Conservation (phyloP, 2,113 vertebrate genomes). For the Cardinalis cardinalis region DNA sequence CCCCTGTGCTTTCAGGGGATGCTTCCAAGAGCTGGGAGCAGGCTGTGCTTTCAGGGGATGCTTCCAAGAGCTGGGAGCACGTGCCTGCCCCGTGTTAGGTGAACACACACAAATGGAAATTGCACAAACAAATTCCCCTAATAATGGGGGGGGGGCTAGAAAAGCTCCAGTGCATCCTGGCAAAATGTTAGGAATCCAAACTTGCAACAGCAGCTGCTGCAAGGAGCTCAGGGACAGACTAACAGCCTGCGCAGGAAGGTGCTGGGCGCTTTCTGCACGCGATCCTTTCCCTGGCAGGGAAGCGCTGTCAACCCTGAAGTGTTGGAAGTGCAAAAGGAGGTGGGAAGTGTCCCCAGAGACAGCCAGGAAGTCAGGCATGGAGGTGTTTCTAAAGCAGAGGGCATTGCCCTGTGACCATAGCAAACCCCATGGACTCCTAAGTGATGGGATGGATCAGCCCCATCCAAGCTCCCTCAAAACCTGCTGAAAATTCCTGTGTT, state of each 20-base stretch:
- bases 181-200: accelerated
- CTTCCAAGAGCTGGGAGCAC: not conserved
- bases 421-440: not conserved
- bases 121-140: not conserved
- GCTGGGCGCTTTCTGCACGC: accelerated
- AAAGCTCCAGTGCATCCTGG: not conserved
- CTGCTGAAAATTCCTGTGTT: not conserved
- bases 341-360: not conserved
- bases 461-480: not conserved
- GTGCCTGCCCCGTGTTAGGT: accelerated
- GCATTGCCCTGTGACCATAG: not conserved
- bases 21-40: not conserved
- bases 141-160: not conserved
- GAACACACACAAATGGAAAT: not conserved
- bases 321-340: not conserved
- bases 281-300: not conserved
- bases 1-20: not conserved
- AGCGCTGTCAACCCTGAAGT: not conserved
- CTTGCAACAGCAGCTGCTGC: accelerated
- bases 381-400: not conserved
- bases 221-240: not conserved
- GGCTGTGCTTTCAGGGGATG: not conserved
- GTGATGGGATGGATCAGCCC: not conserved
- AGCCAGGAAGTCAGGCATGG: not conserved
- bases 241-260: not conserved